Evolutionary conservation across 2,797 vertebrate species (phyloP).

Genomic region (Molossus molossus): DNA sequence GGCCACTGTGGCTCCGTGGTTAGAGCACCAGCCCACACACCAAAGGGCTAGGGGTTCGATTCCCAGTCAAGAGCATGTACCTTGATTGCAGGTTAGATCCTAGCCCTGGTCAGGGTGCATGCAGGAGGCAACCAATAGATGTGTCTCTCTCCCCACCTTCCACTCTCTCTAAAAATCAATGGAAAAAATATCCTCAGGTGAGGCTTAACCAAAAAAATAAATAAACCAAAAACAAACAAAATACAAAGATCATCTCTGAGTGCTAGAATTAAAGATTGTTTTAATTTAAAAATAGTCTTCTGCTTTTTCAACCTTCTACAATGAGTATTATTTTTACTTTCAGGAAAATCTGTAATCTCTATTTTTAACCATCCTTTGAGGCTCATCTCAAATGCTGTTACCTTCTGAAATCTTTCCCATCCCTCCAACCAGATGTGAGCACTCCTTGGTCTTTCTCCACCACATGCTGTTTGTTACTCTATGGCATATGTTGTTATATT

Average conservation of each 20-base stretch:
- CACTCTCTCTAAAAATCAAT: too few species aligned
- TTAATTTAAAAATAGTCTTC: constrained; percentile 63
- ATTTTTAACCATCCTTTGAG: constrained; percentile 44
- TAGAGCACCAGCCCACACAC: too few species aligned
- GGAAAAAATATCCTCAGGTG: too few species aligned
- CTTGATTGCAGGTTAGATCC: too few species aligned
- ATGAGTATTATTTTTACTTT: constrained; percentile 45
- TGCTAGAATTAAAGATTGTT: constrained; percentile 58
- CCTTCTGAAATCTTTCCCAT: constrained; percentile 31
- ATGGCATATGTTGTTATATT: background rate
- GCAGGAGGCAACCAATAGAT: too few species aligned
- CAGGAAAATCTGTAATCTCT: constrained; percentile 49
- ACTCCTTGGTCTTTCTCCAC: background rate
- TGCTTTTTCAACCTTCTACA: constrained; percentile 50
- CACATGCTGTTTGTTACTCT: background rate
- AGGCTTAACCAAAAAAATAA: too few species aligned
- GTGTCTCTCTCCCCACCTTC: too few species aligned
- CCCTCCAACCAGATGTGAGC: background rate
- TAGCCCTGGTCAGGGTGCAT: too few species aligned
- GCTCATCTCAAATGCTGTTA: constrained; percentile 17
- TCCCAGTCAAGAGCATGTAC: too few species aligned
- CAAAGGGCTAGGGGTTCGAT: too few species aligned
- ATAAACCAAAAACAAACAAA: too few species aligned
- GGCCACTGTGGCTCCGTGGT: too few species aligned
- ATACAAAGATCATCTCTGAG: constrained; percentile 53